Percentiles rank a stretch among this genome's conserved stretches.
Evolutionary conservation across 2,888 invertebrate species (phyloP).

Genomic region (Drosophila meridiana): DNA sequence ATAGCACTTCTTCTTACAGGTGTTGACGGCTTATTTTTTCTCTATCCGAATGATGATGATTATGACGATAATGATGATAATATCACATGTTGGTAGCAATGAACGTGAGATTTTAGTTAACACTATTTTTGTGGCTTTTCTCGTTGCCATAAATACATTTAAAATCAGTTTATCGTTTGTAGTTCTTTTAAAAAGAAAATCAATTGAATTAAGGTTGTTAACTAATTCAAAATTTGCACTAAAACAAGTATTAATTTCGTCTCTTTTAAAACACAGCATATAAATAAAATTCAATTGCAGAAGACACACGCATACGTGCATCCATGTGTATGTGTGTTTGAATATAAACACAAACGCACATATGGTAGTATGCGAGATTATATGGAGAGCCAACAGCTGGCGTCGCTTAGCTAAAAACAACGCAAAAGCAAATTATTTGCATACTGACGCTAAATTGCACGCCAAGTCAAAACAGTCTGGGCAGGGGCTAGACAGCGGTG

Average conservation of each 20-base stretch:
- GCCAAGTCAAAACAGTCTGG: slow-evolving; percentile 32
- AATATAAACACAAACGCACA: background rate
- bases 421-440: slow-evolving; percentile 51
- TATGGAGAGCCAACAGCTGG: slow-evolving; percentile 67
- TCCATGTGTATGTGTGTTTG: background rate
- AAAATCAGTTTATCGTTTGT: background rate
- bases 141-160: background rate
- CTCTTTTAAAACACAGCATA: background rate
- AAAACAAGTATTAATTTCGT: background rate
- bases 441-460: slow-evolving; percentile 53
- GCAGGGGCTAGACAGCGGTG: slow-evolving; percentile 63
- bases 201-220: too few relatives aligned
- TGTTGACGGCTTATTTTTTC: slow-evolving; percentile 33
- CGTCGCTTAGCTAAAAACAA: slow-evolving; percentile 57
- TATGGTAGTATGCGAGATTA: slow-evolving; percentile 2
- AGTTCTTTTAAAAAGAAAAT: background rate
- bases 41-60: background rate
- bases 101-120: slow-evolving; percentile 48
- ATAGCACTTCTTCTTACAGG: slow-evolving; percentile 44
- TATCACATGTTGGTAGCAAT: slow-evolving; percentile 39
- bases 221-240: background rate
- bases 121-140: slow-evolving; percentile 8
- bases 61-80: slow-evolving; percentile 7
- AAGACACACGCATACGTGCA: background rate
- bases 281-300: slow-evolving; percentile 4